Base-by-base conservation (phyloP, 2,797 vertebrate genomes). In the Pyrocephalus nanus region DNA sequence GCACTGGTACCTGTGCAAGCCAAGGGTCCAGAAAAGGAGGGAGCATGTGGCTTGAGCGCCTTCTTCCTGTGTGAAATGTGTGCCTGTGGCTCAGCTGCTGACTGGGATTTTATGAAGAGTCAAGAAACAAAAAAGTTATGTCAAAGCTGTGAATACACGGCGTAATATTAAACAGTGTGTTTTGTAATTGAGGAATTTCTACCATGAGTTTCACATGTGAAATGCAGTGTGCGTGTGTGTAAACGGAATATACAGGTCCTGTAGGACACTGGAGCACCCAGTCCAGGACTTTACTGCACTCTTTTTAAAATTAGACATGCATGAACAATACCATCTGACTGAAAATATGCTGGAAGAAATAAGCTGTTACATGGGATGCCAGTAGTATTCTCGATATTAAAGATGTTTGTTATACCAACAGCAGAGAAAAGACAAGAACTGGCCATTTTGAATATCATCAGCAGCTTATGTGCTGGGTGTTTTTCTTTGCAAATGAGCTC, bases 1-100 rank as follows among this genome's bases (percentile, higher is more conserved):
- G 98, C 4, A 54, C 97, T 61, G 98, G 98, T 98, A 98, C 96
- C 55, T 90, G 77, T 76, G 27, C 62, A 16, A 51, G 50, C 26
- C 2, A 3, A 51, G 15, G 15, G 50, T 60, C 53, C 11, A 69
- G 40, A 53, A 62, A 45, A 50, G 20, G 34, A 72, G 30, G 60
- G 38, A 36, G 25, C 25, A 48, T 23, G 22, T 6, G 6, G 21
- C 34, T 40, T 7, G 15, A 40, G 12, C 34, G 11, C 16, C 62
- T 65, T 38, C 30, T 75, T n/a, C 21, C 1, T 54, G 8, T 48
- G 26, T 67, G 43, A 64, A 48, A 25, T 54, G 32, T 43, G 21
- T 23, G 19, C 8, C 50, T 95, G 45, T 75, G 45, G 84, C 54
- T 78, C 77, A 64, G 53, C 93, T 83, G 47, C 65, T 92, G 64